These are phyloP conservation scores for Rhinichthys osculus DNA, from an alignment of 2,797 vertebrate species.

Conservation along the genomic window DNA sequence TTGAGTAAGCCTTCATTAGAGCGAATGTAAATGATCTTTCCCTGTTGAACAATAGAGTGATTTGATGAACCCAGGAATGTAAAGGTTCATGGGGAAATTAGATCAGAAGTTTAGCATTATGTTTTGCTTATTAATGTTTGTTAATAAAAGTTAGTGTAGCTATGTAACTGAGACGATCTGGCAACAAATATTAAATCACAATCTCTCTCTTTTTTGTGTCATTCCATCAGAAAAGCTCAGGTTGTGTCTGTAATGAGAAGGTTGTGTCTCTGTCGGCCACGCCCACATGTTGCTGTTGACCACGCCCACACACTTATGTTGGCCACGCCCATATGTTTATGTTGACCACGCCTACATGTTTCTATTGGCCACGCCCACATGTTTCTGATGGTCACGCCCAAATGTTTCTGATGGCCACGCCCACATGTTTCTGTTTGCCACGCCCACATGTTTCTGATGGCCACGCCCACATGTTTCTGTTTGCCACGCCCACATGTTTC, in stretches of 20 bases:
- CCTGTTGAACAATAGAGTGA: too few relatives aligned
- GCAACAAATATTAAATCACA: too few relatives aligned
- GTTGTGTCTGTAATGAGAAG: not conserved
- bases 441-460: slow-evolving; percentile 51
- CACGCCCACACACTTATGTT: slow-evolving; percentile 34
- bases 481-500: slow-evolving; percentile 51
- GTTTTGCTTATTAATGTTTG: too few relatives aligned
- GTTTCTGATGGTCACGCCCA: slow-evolving; percentile 38
- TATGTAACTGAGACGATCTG: too few relatives aligned
- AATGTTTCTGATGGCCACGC: slow-evolving; percentile 48
- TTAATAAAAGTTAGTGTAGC: too few relatives aligned
- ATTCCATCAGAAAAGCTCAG: not conserved
- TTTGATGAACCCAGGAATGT: too few relatives aligned
- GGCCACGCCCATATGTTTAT: slow-evolving; percentile 51
- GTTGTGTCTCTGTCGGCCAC: slow-evolving; percentile 32
- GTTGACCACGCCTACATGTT: not conserved
- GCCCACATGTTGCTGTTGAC: not conserved
- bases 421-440: slow-evolving; percentile 8
- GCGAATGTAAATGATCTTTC: too few relatives aligned
- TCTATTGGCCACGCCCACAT: slow-evolving; percentile 18
- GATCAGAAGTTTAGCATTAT: too few relatives aligned
- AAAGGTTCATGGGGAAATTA: too few relatives aligned
- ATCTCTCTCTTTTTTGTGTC: not conserved
- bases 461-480: not conserved
- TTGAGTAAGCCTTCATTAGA: too few relatives aligned